Percentiles rank a stretch among this genome's conserved stretches.
Conservation (phyloP, 2,113 vertebrate genomes). For the Dicentrarchus labrax region DNA sequence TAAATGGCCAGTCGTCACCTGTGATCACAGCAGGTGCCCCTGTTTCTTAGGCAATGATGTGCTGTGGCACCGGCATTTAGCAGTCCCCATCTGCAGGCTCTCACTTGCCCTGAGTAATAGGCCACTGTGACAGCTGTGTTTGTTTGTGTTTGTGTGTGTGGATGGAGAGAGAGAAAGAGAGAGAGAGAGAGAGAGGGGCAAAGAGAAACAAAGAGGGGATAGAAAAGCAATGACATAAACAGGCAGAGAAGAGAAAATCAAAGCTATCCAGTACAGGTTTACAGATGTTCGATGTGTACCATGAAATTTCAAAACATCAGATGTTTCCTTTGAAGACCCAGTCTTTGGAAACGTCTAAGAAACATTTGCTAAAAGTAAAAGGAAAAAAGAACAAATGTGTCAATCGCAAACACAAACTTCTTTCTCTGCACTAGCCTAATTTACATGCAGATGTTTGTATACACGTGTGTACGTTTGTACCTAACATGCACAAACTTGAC, state of each 20-base stretch:
- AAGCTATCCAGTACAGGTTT: slow-evolving; percentile 14
- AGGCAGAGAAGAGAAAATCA: slow-evolving; percentile 26
- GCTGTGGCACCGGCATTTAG: slow-evolving; percentile 83
- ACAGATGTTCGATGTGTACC: slow-evolving; percentile 14
- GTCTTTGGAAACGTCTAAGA: slow-evolving; percentile 20
- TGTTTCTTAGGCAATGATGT: slow-evolving; percentile 73
- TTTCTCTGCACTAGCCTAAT: background rate
- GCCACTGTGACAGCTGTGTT: slow-evolving; percentile 79
- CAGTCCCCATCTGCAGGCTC: slow-evolving; percentile 77
- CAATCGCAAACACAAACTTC: background rate
- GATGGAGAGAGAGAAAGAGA: slow-evolving; percentile 22
- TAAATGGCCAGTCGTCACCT: slow-evolving; percentile 74
- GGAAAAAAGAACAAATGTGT: background rate
- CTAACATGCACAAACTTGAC: background rate
- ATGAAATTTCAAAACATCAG: background rate
- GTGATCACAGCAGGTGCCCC: slow-evolving; percentile 78
- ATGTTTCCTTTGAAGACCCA: slow-evolving; percentile 7
- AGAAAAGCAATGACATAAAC: slow-evolving; percentile 31
- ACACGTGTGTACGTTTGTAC: no score
- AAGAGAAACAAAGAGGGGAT: slow-evolving; percentile 22
- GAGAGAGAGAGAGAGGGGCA: slow-evolving; percentile 10
- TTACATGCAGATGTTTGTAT: background rate
- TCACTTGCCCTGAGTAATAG: slow-evolving; percentile 76
- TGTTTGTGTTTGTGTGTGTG: slow-evolving; percentile 69
- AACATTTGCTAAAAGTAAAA: slow-evolving; percentile 19